Evolutionary conservation across 1,140 invertebrate species (phyloP), one percentile per base, ranked within the genome.

Genomic region (Mesaphorura yosii): DNA sequence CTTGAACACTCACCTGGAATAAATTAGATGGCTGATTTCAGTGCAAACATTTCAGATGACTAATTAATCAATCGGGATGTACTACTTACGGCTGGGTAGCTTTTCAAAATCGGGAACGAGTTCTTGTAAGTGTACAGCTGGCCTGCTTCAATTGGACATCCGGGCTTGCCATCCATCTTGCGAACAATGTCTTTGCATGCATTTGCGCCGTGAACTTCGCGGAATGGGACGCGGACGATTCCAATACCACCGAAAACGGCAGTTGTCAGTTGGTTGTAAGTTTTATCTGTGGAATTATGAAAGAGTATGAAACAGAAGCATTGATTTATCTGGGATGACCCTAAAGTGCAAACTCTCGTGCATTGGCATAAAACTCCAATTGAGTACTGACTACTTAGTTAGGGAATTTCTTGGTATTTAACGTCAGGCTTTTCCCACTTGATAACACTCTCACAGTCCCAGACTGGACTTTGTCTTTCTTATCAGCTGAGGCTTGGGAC

Each of bases 61-160:
- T 28, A 28, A 23, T 40, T 51, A 51, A 28, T n/a, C 14, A 25
- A 41, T 41, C 17, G 27, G 12, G 29, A 37, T 40, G 39, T 26
- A 42, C n/a, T n/a, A 49, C 54, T 60, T 59, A 64, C 64, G 25
- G 59, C 55, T 17, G 64, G 64, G 45, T 64, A 64, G 22, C 54
- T 55, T 38, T 57, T 60, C 4, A 57, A 54, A 34, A 64, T 64
- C 3, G 62, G 62, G 53, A 64, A 64, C 27, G 56, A 59, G 44
- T 64, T 64, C n/a, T 53, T 45, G 55, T 64, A 64, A 14, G 62
- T 62, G 56, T 64, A 63, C 14, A 41, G 40, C 22, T 53, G 20
- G 22, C 59, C 59, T 14, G 51, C 34, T 38, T 28, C 42, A 3
- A 62, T 26, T 25, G 59, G 62, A 44, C 64, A 64, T 17, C 56